Evolutionary conservation across 1,140 invertebrate species (phyloP), one percentile per base, ranked within the genome.

Genomic region (Diorhabda sublineata): DNA sequence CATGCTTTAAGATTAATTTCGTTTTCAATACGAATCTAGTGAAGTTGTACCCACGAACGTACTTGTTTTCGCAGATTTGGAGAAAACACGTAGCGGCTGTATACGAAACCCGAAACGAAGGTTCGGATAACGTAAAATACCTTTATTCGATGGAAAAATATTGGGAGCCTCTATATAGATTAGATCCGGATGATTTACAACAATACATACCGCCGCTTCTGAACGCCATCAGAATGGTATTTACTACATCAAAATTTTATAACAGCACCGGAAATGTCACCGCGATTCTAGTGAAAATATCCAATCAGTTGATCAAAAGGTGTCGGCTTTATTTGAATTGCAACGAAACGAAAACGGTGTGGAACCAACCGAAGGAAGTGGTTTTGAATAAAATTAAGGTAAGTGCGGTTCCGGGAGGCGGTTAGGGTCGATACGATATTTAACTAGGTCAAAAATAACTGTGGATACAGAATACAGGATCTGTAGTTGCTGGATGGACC

Each of bases 61-160:
- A 26, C 26, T 26, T 26, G 26, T 26, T 26, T 26, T 26, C 26
- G 26, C 73, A 91, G 90, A 87, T 88, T 82, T 96, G 94, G 94
- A 88, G 87, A 73, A 85, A 88, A 73, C 82, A 92, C 52, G 88
- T 92, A 70, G 87, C 87, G 72, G 83, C 88, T 72, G 87, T 94
- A 2, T 92, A 87, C 9, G 86, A 89, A 67, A 87, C 88, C 68
- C 86, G 89, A 71, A 93, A 95, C 78, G 91, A 96, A 82, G 90
- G 93, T 2, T 89, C 88, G 76, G 93, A 96, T 81, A 97, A 96
- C 81, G 90, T 96, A 0, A 92, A 91, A 75, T 96, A 94, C 82
- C 85, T 97, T 64, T 92, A 93, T 75, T 90, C 91, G 58, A 83
- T 97, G 70, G 92, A 95, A 77, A 91, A 91, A 80, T 95, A 92